These are phyloP conservation scores for Lysandra bellargus DNA, from an alignment of 2,888 invertebrate genomes.

Conservation along the genomic window DNA sequence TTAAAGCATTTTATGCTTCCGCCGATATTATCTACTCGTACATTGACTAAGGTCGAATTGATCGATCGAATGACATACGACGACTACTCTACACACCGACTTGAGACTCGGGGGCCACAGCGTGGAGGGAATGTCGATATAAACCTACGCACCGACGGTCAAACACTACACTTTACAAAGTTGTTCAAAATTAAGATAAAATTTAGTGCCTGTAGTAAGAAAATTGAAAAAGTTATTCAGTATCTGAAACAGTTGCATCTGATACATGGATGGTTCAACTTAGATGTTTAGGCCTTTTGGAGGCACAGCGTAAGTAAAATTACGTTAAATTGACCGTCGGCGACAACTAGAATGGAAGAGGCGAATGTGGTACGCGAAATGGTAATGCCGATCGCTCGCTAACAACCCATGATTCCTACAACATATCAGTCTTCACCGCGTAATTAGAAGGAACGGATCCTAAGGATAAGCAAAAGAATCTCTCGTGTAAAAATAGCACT, in stretches of 20 bases:
- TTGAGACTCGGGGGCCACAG: constrained; percentile 67
- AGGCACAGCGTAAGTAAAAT: not conserved
- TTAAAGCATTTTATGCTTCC: constrained; percentile 73
- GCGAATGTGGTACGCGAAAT: constrained; percentile 58
- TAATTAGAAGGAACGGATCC: constrained; percentile 71
- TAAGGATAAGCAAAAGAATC: constrained; percentile 63
- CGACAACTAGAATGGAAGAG: constrained; percentile 54
- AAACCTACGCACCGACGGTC: constrained; percentile 46
- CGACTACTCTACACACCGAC: constrained; percentile 70
- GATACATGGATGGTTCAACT: not conserved
- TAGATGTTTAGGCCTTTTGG: not conserved
- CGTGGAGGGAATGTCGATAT: constrained; percentile 70
- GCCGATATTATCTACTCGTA: constrained; percentile 65
- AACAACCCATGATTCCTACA: constrained; percentile 68
- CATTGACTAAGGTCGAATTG: constrained; percentile 65
- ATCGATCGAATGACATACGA: constrained; percentile 57
- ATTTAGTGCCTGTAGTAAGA: not conserved
- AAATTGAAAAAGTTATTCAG: not conserved
- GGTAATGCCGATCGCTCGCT: constrained; percentile 62
- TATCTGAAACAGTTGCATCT: not conserved
- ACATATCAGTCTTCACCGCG: constrained; percentile 79
- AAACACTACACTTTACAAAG: constrained; percentile 5
- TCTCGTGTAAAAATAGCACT: constrained; percentile 76
- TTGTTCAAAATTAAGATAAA: not conserved
- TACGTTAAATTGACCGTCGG: constrained; percentile 11